Evolutionary conservation across 2,113 vertebrate genomes (phyloP).

Genomic region (Lontra canadensis): DNA sequence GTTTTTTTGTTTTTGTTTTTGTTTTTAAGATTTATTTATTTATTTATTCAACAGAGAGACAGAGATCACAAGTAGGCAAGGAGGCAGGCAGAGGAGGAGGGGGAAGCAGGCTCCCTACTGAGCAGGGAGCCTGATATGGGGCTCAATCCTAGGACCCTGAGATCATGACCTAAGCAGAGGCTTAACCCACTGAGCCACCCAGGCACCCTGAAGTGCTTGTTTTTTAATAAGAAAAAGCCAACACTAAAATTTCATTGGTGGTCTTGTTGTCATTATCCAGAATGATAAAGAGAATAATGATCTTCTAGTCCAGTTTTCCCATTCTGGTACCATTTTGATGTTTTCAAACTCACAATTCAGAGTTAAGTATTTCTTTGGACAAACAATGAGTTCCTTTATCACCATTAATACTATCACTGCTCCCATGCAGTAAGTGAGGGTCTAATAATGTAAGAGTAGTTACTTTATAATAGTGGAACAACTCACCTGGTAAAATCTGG

Average conservation of each 20-base stretch:
- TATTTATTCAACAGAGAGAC: too few species aligned
- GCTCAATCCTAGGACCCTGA: too few species aligned
- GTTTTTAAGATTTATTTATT: too few species aligned
- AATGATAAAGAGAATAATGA: not conserved
- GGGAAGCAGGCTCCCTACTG: too few species aligned
- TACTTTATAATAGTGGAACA: not conserved
- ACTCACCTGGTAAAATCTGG: not conserved
- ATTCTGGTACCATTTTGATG: not conserved
- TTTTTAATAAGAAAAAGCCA: not conserved
- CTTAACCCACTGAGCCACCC: too few species aligned
- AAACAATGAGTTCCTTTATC: not conserved
- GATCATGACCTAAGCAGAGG: too few species aligned
- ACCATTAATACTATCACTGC: not conserved
- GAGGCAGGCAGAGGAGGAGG: too few species aligned
- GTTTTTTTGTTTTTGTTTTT: too few species aligned
- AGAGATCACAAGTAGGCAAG: too few species aligned
- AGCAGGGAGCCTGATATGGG: too few species aligned
- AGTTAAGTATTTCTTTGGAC: not conserved
- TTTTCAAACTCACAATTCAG: constrained; percentile 13
- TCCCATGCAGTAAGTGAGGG: not conserved
- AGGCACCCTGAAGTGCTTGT: not conserved
- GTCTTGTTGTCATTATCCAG: not conserved
- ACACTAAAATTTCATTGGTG: not conserved
- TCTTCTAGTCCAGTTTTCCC: not conserved
- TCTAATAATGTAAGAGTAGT: not conserved